Conservation (phyloP, 92 coral and sea anemone species). For the Heteractis magnifica region DNA sequence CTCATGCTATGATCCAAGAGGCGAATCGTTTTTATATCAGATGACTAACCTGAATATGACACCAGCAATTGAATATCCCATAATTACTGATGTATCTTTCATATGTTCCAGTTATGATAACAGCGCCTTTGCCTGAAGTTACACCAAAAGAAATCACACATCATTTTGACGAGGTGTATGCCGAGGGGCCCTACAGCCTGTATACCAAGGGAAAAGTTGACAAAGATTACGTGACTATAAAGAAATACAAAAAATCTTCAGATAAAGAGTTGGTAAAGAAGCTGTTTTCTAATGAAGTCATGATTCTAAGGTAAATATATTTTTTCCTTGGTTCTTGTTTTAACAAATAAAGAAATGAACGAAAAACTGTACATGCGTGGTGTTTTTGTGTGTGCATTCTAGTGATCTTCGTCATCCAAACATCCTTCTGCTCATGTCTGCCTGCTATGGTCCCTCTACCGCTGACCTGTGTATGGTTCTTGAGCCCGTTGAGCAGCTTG, state of each 20-base stretch:
- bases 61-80: too few relatives aligned
- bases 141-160: constrained; percentile 40
- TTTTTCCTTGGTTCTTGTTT: background rate
- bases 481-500: constrained; percentile 62
- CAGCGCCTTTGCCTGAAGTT: constrained; percentile 57
- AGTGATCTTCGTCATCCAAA: constrained; percentile 92
- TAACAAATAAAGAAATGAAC: too few relatives aligned
- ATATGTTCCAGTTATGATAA: background rate
- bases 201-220: constrained; percentile 67
- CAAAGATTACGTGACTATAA: constrained; percentile 55
- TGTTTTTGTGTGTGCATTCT: background rate
- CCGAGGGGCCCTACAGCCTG: constrained; percentile 49
- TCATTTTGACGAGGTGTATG: constrained; percentile 38
- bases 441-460: constrained; percentile 60
- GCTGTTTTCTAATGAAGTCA: constrained; percentile 55
- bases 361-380: too few relatives aligned
- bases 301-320: constrained; percentile 46
- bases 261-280: constrained; percentile 23
- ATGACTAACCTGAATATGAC: too few relatives aligned
- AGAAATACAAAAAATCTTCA: constrained; percentile 53
- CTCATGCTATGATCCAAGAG: too few relatives aligned
- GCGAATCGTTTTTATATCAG: too few relatives aligned
- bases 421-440: constrained; percentile 69
- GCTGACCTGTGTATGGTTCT: constrained; percentile 65
- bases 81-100: background rate